A percentile compares a stretch with the other conserved stretches of the same genome.
These are phyloP conservation scores for Saxicola maurus DNA, from an alignment of 2,797 vertebrate genomes.

Conservation along the genomic window DNA sequence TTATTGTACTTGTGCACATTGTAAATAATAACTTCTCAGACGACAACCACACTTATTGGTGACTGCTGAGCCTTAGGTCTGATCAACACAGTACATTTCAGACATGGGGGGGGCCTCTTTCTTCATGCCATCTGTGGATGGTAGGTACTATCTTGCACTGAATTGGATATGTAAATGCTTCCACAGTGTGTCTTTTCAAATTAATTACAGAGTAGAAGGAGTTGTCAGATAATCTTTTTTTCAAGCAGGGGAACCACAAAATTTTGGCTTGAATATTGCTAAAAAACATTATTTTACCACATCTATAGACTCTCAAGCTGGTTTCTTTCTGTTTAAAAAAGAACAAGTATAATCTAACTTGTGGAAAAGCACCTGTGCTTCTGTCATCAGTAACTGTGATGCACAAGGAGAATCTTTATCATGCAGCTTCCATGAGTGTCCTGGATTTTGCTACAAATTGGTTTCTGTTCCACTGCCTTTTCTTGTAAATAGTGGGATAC, in stretches of 20 bases:
- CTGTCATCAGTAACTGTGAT: not conserved
- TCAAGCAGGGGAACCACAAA: not conserved
- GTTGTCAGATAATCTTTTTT: not conserved
- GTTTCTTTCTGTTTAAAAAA: not conserved
- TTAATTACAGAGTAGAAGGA: not conserved
- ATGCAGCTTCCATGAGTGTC: not conserved
- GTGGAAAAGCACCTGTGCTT: not conserved
- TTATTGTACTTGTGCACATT: not conserved
- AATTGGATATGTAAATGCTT: not conserved
- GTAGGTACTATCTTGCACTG: not conserved
- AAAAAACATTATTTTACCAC: not conserved
- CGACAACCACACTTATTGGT: not conserved
- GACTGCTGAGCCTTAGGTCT: not conserved
- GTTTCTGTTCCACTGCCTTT: not conserved
- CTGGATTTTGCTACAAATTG: conserved; percentile 17
- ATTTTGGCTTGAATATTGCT: not conserved
- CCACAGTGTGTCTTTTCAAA: not conserved
- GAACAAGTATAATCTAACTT: not conserved
- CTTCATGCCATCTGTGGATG: not conserved
- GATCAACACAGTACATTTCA: not conserved
- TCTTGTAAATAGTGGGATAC: not conserved
- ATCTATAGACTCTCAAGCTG: not conserved
- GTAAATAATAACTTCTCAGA: not conserved
- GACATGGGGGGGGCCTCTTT: not conserved
- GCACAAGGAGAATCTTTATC: not conserved